Percentiles rank a stretch among this genome's conserved stretches.
These are phyloP conservation scores for Amphiprion percula DNA, from an alignment of 2,113 vertebrate genomes.

Conservation along the genomic window DNA sequence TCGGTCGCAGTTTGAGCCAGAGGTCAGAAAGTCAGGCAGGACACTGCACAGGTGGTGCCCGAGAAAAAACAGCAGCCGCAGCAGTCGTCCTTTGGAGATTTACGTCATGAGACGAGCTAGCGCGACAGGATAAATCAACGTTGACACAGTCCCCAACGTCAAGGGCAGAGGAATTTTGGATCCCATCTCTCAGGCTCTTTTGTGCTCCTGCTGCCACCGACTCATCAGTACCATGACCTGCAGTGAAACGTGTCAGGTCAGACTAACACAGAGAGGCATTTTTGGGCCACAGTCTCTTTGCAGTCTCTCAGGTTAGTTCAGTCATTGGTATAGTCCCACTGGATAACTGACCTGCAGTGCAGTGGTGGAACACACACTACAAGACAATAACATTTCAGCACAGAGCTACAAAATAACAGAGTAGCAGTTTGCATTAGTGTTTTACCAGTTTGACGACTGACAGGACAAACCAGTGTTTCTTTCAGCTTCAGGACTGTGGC, in stretches of 20 bases:
- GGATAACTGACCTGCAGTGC: conserved; percentile 34
- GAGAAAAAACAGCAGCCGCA: conserved; percentile 51
- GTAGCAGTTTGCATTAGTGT: conserved; percentile 21
- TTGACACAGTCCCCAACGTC: conserved; percentile 51
- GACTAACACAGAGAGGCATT: conserved; percentile 59
- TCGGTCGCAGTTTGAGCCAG: conserved; percentile 15
- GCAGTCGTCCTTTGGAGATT: conserved; percentile 58
- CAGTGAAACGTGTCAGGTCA: conserved; percentile 46
- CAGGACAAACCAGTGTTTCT: conserved; percentile 34
- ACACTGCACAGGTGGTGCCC: conserved; percentile 45
- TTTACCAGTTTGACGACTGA: conserved; percentile 21
- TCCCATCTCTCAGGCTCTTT: conserved; percentile 34
- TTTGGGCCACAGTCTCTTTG: conserved; percentile 49
- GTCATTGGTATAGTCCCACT: conserved; percentile 3
- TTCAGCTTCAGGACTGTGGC: conserved; percentile 22
- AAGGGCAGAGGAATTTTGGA: conserved; percentile 52
- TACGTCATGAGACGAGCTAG: conserved; percentile 38
- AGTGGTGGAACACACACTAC: conserved; percentile 20
- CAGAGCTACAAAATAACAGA: conserved; percentile 33
- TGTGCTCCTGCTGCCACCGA: conserved; percentile 29
- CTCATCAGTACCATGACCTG: conserved; percentile 50
- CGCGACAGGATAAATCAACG: conserved; percentile 48
- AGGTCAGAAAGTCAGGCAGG: conserved; percentile 55
- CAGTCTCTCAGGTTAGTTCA: conserved; percentile 40
- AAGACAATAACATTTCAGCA: conserved; percentile 33